Evolutionary conservation across 2,888 invertebrate species (phyloP), one percentile per base, ranked within the genome.

Genomic region (Biston betularia): DNA sequence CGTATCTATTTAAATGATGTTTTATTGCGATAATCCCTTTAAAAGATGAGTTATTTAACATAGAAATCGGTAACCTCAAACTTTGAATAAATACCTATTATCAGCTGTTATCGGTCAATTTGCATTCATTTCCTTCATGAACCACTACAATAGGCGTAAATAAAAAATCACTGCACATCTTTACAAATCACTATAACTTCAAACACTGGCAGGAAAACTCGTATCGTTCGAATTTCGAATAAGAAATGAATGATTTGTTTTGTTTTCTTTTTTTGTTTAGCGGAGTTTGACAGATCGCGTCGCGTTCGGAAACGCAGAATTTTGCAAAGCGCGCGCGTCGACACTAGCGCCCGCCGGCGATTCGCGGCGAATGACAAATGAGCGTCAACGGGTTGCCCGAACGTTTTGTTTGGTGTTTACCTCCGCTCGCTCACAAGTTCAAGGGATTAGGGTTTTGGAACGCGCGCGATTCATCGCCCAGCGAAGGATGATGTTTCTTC

Each of bases 351-450:
- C 83, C 85, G 80, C 83, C 83, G 78, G 82, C 82, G 81, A 80
- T 81, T 82, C 82, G 86, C 79, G 84, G 81, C 83, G 84, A 92
- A 89, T 92, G 92, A 92, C 92, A 93, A 93, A 93, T 90, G 92
- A 86, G 88, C 88, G 87, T 87, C 88, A 85, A 82, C 80, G 81
- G 79, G 82, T 86, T 87, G 80, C 57, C 50, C 55, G 62, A 40
- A 54, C 40, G 56, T 56, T 64, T 67, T 64, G 64, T 64, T 68
- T 68, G 46, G 60, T 60, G 60, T 63, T 57, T 61, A 63, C 80
- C 57, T 63, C 58, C 58, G 54, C 82, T 78, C 82, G 75, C 76
- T 79, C 86, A 86, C 89, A 92, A 91, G 90, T 92, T 92, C 92
- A 92, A 92, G 91, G 90, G 89, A 89, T 88, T 86, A 78, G 74